Evolutionary conservation across 2,113 vertebrate genomes (phyloP), one percentile per base, ranked within the genome.

Genomic region (Microcebus ravelobensis): DNA sequence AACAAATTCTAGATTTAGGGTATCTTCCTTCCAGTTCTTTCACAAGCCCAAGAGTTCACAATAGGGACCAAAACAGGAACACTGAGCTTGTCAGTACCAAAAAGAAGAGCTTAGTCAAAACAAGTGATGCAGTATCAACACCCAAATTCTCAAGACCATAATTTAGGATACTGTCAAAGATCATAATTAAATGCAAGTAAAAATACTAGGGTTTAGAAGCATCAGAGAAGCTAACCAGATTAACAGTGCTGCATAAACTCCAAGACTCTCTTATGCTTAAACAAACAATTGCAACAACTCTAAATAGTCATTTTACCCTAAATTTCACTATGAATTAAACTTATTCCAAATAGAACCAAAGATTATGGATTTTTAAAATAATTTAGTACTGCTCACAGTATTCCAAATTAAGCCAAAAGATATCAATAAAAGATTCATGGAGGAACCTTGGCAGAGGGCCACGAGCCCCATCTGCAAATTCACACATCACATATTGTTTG

Each of bases 391-490:
- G 93, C 52, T 94, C 94, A 96, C 52, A 89, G 77, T 84, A 96
- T 89, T 96, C 89, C 91, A 95, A 80, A 94, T 89, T 57, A 89
- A 97, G 96, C 73, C 94, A 95, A 97, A 80, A 55, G 95, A 96
- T 94, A 65, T 89, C 95, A 91, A 97, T 80, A 55, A 96, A 98
- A 68, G 90, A 97, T 92, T 96, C 94, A 96, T 27, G 87, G 91
- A 42, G 96, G 94, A 97, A 93, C 94, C 82, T 87, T 98, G 98
- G 98, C 97, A 88, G 14, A 29, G 77, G 80, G 95, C 97, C 98
- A 98, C 14, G 96, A 98, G 88, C 68, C 94, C 79, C 96, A 98
- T 98, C 97, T 98, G 96, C 85, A 97, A 87, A 76, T 97, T 97
- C 96, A 98, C 96, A 95, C 20, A 39, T 82, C 7, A 94, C 97